Evolutionary conservation across 2,797 vertebrate genomes (phyloP).

Genomic region (Lepidocolaptes lacrymiger): DNA sequence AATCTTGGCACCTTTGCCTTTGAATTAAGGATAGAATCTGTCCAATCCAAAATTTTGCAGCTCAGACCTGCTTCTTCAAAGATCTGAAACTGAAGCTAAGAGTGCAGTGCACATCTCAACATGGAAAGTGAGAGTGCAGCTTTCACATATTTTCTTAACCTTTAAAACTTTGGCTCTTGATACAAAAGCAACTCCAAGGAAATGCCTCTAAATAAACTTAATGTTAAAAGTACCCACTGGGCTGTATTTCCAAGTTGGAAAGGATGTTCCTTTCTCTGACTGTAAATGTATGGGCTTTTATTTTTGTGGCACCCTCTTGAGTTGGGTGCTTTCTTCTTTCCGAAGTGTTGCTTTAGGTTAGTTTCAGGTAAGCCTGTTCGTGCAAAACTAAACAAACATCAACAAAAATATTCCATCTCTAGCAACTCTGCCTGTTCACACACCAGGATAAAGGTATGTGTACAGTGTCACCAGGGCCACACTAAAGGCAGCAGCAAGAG

Average conservation of each 20-base stretch:
- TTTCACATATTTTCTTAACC: background rate
- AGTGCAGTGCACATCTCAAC: background rate
- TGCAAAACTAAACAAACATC: background rate
- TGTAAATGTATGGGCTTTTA: background rate
- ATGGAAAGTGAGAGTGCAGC: background rate
- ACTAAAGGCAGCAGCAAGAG: background rate
- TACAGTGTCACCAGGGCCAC: background rate
- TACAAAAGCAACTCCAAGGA: background rate
- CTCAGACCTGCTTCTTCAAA: background rate
- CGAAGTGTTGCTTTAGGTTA: background rate
- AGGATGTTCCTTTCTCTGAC: background rate
- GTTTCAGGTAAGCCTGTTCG: background rate
- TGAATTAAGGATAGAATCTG: background rate
- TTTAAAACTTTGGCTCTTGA: background rate
- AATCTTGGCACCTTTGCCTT: background rate
- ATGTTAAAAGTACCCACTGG: background rate
- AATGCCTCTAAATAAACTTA: background rate
- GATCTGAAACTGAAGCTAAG: background rate
- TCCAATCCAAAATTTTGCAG: background rate
- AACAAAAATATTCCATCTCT: background rate
- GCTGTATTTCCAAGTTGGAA: background rate
- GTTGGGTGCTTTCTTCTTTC: background rate
- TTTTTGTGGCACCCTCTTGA: background rate
- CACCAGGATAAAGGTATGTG: background rate
- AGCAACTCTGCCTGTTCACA: background rate